These are phyloP conservation scores for Hybognathus amarus DNA, from an alignment of 2,797 vertebrate species.

Conservation along the genomic window DNA sequence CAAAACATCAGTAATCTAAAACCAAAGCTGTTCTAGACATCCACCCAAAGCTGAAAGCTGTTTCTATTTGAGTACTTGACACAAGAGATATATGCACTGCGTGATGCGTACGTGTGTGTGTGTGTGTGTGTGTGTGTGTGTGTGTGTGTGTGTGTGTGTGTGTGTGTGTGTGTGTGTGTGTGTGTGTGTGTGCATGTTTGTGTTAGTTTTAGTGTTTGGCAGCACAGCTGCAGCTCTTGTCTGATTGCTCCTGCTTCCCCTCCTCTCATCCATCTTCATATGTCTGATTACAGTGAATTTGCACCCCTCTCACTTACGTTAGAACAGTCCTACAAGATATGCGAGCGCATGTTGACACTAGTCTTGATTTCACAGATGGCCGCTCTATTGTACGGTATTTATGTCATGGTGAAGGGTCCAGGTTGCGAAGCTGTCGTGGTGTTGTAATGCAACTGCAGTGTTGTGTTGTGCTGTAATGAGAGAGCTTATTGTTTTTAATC, in stretches of 20 bases:
- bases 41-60: constrained; percentile 26
- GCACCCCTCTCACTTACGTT: constrained; percentile 71
- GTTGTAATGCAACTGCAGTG: constrained; percentile 16
- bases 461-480: constrained; percentile 43
- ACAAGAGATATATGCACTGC: too few species aligned
- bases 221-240: constrained; percentile 54
- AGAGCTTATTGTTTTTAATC: constrained; percentile 54
- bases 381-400: constrained; percentile 28
- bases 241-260: constrained; percentile 54
- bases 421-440: background rate
- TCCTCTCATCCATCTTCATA: constrained; percentile 79
- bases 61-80: constrained; percentile 35
- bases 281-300: constrained; percentile 79
- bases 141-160: constrained; percentile 18
- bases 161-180: constrained; percentile 10
- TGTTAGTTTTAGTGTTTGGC: constrained; percentile 52
- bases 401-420: constrained; percentile 10
- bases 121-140: constrained; percentile 15
- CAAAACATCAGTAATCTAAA: constrained; percentile 22
- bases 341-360: constrained; percentile 32
- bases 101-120: too few species aligned
- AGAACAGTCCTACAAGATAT: constrained; percentile 33
- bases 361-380: constrained; percentile 46
- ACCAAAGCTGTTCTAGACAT: constrained; percentile 26
- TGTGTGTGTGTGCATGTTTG: constrained; percentile 21